phyloP scores from a whole-genome alignment of 1,140 invertebrate genomes.

The Trichonephila inaurata region DNA sequence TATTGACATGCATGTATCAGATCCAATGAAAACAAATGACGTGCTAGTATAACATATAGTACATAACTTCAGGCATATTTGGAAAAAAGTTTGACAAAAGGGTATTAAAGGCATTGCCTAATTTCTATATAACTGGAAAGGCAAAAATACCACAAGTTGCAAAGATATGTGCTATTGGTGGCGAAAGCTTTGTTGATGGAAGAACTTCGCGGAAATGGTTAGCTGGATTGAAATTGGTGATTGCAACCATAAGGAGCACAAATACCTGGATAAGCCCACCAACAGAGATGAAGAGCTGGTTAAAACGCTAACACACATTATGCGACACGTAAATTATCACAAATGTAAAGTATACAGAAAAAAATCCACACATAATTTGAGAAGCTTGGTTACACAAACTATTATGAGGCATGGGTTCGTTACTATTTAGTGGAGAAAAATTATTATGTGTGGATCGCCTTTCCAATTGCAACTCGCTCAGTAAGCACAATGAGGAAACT shows the following conservation, averaged over 20 bases:
- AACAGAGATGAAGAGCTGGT: neutral
- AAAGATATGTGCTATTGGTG: neutral
- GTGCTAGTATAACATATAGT: no score
- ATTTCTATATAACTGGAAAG: neutral
- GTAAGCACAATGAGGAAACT: neutral
- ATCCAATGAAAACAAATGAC: no score
- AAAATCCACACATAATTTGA: neutral
- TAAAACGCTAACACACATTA: conserved; percentile 12
- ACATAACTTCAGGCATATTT: no score
- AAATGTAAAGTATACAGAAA: no score
- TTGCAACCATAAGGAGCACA: neutral
- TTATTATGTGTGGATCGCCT: neutral
- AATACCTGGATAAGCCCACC: neutral
- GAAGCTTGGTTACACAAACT: conserved; percentile 43
- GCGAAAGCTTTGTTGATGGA: neutral
- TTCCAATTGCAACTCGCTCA: neutral
- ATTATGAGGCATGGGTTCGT: neutral
- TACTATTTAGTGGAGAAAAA: conserved; percentile 7
- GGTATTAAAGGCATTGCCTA: neutral
- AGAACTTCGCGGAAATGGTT: conserved; percentile 15
- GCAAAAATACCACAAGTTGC: neutral
- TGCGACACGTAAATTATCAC: neutral
- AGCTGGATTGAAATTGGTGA: conserved; percentile 1
- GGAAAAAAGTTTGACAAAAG: neutral
- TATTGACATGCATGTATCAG: no score